These are phyloP conservation scores for Dipus sagitta DNA, from an alignment of 2,797 vertebrate genomes.

Conservation along the genomic window DNA sequence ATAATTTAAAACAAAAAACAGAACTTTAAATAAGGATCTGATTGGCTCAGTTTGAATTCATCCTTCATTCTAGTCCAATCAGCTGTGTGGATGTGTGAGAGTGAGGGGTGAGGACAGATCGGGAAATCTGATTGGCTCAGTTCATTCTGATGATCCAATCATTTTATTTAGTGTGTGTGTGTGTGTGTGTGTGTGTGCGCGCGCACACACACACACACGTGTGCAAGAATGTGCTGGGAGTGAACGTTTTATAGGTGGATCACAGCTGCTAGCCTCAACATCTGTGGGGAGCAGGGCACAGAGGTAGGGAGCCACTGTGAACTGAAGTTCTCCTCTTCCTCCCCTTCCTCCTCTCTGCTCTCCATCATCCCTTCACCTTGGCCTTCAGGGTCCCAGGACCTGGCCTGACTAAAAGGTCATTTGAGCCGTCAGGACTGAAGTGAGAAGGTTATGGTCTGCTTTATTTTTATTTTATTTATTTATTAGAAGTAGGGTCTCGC, in stretches of 20 bases:
- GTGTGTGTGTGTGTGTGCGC: not conserved
- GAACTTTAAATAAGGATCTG: not conserved
- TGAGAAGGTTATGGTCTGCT: not conserved
- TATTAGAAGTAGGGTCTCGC: too few species aligned
- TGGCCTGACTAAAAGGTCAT: not conserved
- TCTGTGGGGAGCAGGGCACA: not conserved
- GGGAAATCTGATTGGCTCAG: not conserved
- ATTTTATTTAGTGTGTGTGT: not conserved
- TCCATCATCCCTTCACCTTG: not conserved
- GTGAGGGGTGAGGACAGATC: not conserved
- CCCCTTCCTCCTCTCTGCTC: not conserved
- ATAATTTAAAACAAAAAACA: too few species aligned
- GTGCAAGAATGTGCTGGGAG: too few species aligned
- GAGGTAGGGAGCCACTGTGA: not conserved
- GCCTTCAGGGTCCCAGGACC: not conserved
- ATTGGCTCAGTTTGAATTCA: slow-evolving; percentile 1
- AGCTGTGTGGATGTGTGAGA: not conserved
- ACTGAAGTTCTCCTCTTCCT: not conserved
- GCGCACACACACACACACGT: too few species aligned
- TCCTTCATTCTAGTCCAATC: not conserved
- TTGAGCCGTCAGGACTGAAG: not conserved
- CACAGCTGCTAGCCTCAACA: not conserved
- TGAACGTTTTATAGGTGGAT: too few species aligned
- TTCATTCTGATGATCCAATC: not conserved
- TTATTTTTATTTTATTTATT: too few species aligned